These are phyloP conservation scores for human DNA, from an alignment of 2,113 vertebrate genomes.

Conservation along the genomic window GRCh38 chr1:194273001-194273500, in stretches of 20 bases:
- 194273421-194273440: neutral
- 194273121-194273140: too few relatives aligned
- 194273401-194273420: neutral
- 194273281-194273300: neutral
- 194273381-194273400: rapidly evolving
- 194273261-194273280: neutral
- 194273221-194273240: neutral
- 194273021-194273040: too few relatives aligned
- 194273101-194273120: too few relatives aligned
- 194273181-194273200: too few relatives aligned
- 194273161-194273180: too few relatives aligned
- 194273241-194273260: neutral
- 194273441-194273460: neutral
- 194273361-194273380: neutral
- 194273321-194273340: neutral
- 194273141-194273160: too few relatives aligned
- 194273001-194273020: too few relatives aligned
- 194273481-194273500: neutral
- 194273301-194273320: neutral
- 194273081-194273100: too few relatives aligned
- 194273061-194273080: too few relatives aligned
- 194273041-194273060: too few relatives aligned
- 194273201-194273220: too few relatives aligned
- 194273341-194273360: neutral
- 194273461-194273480: neutral